Percentiles rank a stretch among this genome's conserved stretches.
phyloP scores from a whole-genome alignment of 2,113 vertebrate genomes.

The Oncorhynchus mykiss region DNA sequence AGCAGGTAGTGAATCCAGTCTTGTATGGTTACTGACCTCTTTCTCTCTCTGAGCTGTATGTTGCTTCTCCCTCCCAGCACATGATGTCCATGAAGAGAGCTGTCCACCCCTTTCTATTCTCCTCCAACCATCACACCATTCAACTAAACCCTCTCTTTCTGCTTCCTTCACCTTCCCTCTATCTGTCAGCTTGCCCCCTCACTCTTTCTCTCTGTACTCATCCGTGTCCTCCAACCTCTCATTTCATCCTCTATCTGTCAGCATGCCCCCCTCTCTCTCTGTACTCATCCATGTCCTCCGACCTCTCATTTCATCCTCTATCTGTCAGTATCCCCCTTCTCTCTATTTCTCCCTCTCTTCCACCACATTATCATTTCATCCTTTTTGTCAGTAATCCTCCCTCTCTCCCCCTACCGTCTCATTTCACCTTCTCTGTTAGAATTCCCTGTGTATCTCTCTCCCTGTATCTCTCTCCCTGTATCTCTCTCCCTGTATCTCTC shows the following conservation, averaged over 20 bases:
- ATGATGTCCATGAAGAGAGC: slow-evolving; percentile 59
- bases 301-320: too few relatives aligned
- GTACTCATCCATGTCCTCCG: background rate
- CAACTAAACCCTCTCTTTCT: background rate
- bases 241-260: slow-evolving; percentile 61
- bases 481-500: slow-evolving; percentile 29
- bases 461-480: background rate
- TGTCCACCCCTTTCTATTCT: slow-evolving; percentile 11
- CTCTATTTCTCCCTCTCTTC: slow-evolving; percentile 45
- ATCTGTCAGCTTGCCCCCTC: background rate
- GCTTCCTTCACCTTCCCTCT: background rate
- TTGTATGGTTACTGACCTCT: too few relatives aligned
- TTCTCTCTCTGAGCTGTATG: too few relatives aligned
- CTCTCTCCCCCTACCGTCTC: slow-evolving; percentile 59
- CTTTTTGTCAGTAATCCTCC: slow-evolving; percentile 55
- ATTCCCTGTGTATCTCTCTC: background rate
- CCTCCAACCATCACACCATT: background rate
- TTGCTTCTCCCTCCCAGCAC: background rate
- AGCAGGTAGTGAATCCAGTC: too few relatives aligned
- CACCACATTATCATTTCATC: slow-evolving; percentile 58
- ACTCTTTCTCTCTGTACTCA: background rate
- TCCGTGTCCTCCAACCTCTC: background rate
- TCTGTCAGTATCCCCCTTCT: slow-evolving; percentile 53
- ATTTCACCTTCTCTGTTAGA: slow-evolving; percentile 35
- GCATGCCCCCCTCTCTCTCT: slow-evolving; percentile 40